A percentile compares a stretch with the other conserved stretches of the same genome.
Evolutionary conservation across 2,888 invertebrate species (phyloP).

Genomic region (Acanthosoma haemorrhoidale): DNA sequence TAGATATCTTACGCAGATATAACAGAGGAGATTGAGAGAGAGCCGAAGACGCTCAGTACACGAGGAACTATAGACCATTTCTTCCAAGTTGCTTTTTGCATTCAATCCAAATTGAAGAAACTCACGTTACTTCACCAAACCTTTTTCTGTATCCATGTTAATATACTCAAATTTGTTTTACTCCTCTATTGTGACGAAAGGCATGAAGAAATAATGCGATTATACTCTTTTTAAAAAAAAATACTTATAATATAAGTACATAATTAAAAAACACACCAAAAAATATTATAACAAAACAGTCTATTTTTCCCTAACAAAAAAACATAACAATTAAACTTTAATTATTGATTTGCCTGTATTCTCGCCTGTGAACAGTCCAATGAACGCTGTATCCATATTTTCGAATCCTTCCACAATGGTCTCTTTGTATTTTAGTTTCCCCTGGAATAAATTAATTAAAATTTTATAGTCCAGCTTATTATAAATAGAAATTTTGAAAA

Average conservation of each 20-base stretch:
- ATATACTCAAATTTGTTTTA: too few relatives aligned
- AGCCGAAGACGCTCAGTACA: too few relatives aligned
- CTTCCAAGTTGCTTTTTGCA: too few relatives aligned
- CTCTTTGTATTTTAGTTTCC: slow-evolving; percentile 64
- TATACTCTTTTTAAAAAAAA: neutral
- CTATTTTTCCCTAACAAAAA: neutral
- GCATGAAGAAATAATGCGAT: too few relatives aligned
- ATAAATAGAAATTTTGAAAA: too few relatives aligned
- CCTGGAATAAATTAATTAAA: slow-evolving; percentile 45
- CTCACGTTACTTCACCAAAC: too few relatives aligned
- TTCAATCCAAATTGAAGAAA: too few relatives aligned
- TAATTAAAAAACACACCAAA: neutral
- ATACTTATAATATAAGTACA: neutral
- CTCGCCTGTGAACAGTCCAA: slow-evolving; percentile 58
- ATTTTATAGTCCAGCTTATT: neutral
- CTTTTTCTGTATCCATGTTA: too few relatives aligned
- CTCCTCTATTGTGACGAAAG: too few relatives aligned
- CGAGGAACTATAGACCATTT: too few relatives aligned
- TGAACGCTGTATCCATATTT: slow-evolving; percentile 64
- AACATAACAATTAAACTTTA: slow-evolving; percentile 48
- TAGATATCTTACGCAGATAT: too few relatives aligned
- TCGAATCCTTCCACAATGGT: slow-evolving; percentile 67
- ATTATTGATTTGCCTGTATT: slow-evolving; percentile 68
- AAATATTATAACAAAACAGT: neutral
- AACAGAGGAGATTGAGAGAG: too few relatives aligned